Evolutionary conservation across 2,113 vertebrate genomes (phyloP).

Genomic region (Thinocorus orbignyianus): DNA sequence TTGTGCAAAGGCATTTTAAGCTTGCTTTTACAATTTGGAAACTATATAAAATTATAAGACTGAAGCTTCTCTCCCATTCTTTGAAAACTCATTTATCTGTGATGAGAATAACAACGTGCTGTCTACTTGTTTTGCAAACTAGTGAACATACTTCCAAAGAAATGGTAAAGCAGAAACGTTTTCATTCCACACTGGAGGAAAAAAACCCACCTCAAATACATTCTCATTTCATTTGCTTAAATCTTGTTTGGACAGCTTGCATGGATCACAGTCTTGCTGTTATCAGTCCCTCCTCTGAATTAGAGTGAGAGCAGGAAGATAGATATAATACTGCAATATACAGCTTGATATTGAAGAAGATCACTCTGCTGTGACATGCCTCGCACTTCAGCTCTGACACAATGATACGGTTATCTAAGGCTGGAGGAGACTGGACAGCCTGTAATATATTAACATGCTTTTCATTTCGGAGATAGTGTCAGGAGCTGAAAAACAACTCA

Average conservation of each 20-base stretch:
- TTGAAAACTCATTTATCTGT: not conserved
- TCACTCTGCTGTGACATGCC: slow-evolving; percentile 1
- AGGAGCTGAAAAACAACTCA: not conserved
- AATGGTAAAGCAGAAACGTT: not conserved
- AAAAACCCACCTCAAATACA: not conserved
- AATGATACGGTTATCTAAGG: not conserved
- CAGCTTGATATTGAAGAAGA: not conserved
- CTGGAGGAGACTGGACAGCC: not conserved
- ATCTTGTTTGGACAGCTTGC: slow-evolving; percentile 51
- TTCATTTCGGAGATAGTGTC: slow-evolving; percentile 26
- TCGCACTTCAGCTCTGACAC: not conserved
- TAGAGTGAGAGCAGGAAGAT: not conserved
- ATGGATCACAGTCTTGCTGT: not conserved
- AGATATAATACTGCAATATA: not conserved
- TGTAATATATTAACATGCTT: slow-evolving; percentile 17
- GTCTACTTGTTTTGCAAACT: not conserved
- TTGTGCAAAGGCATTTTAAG: not conserved
- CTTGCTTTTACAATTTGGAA: not conserved
- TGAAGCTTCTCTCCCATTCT: not conserved
- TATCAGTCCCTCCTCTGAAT: slow-evolving; percentile 10
- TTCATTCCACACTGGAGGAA: not conserved
- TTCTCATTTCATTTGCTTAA: not conserved
- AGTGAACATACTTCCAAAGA: not conserved
- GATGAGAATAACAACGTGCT: not conserved
- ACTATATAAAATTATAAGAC: not conserved